A percentile compares a stretch with the other conserved stretches of the same genome.
Evolutionary conservation across 2,113 vertebrate species (phyloP).

Genomic region (Oreochromis tanganicae): DNA sequence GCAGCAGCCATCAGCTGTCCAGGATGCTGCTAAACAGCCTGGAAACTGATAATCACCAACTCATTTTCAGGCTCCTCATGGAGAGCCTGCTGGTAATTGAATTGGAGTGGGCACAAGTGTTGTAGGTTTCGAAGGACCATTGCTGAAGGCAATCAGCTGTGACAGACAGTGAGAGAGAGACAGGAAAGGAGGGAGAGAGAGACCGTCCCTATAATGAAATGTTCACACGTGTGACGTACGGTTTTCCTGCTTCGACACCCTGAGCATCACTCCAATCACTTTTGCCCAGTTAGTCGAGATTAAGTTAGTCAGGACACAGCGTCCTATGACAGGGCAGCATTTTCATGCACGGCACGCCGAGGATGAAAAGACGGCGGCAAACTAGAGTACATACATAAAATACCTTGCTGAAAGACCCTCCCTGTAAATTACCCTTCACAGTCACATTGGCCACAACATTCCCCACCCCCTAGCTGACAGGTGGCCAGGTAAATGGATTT

Average conservation of each 20-base stretch:
- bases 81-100: conserved; percentile 47
- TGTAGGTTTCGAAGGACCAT: conserved; percentile 6
- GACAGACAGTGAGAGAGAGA: conserved; percentile 15
- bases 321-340: conserved; percentile 30
- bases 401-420: conserved; percentile 24
- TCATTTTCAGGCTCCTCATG: conserved; percentile 30
- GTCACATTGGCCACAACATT: conserved; percentile 32
- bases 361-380: conserved; percentile 2
- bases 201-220: conserved; percentile 20
- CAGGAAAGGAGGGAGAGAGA: not conserved
- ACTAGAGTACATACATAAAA: conserved; percentile 28
- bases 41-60: conserved; percentile 50
- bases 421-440: conserved; percentile 55
- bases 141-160: conserved; percentile 38
- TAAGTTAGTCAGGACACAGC: conserved; percentile 31
- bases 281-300: conserved; percentile 19
- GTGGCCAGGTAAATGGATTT: conserved; percentile 41
- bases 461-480: conserved; percentile 8
- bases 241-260: not conserved
- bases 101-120: conserved; percentile 42
- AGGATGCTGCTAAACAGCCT: conserved; percentile 20
- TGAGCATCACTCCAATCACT: conserved; percentile 43
- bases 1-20: not conserved
- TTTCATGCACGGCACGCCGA: conserved; percentile 22
- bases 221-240: not conserved